phyloP scores from a whole-genome alignment of 2,888 invertebrate genomes.

The Linnaemya tessellans region DNA sequence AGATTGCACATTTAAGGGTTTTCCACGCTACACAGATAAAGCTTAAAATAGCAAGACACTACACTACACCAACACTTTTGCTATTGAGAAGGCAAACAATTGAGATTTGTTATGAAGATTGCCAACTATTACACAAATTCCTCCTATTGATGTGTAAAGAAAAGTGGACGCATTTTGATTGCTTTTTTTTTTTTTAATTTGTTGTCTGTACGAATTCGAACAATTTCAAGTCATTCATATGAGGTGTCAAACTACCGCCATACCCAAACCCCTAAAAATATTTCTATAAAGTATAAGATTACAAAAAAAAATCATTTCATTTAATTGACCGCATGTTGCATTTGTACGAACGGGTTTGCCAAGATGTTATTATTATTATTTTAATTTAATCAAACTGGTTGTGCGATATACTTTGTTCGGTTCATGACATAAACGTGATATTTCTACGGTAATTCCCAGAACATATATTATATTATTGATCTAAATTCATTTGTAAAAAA shows the following conservation, averaged over 20 bases:
- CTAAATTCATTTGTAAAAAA: slow-evolving; percentile 11
- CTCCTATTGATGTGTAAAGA: no score
- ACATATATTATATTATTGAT: background rate
- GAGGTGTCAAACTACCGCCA: no score
- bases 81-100: no score
- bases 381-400: slow-evolving; percentile 22
- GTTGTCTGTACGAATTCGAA: no score
- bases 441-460: slow-evolving; percentile 48
- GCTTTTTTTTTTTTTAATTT: background rate
- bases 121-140: no score
- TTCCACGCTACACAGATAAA: background rate
- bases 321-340: slow-evolving; percentile 22
- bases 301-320: background rate
- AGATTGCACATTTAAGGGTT: background rate
- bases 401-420: background rate
- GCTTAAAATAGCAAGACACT: background rate
- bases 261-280: background rate
- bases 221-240: no score
- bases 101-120: no score
- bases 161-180: no score
- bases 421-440: slow-evolving; percentile 33
- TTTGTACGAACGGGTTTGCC: background rate
- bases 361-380: background rate
- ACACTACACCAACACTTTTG: no score
- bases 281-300: background rate